These are phyloP conservation scores for Clamator glandarius DNA, from an alignment of 2,797 vertebrate genomes.

Conservation along the genomic window DNA sequence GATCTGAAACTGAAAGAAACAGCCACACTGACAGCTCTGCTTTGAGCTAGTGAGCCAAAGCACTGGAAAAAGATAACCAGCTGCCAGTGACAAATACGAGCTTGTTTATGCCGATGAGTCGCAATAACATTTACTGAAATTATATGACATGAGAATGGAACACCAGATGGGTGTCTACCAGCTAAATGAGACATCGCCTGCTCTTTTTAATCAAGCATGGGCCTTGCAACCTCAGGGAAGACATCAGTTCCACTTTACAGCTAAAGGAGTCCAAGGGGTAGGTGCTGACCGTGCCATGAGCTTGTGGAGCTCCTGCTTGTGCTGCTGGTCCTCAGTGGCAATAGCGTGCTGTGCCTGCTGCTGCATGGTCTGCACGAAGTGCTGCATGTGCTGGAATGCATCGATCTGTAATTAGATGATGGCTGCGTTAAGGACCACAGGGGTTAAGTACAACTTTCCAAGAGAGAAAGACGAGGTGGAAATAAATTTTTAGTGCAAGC, in stretches of 20 bases:
- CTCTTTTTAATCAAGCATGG: neutral
- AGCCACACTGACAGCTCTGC: neutral
- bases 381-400: conserved; percentile 98
- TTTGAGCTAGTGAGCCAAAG: neutral
- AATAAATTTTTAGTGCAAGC: neutral
- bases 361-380: conserved; percentile 96
- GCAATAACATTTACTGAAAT: neutral
- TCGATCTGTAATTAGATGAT: conserved; percentile 84
- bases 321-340: conserved; percentile 93
- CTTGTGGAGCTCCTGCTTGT: conserved; percentile 96
- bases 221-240: neutral
- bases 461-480: neutral
- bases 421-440: neutral
- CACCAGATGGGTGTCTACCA: neutral
- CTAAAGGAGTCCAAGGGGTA: neutral
- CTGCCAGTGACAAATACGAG: neutral
- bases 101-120: neutral
- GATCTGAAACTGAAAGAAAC: conserved; percentile 9
- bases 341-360: conserved; percentile 95
- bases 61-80: conserved; percentile 32
- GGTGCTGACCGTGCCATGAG: conserved; percentile 95
- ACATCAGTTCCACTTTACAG: neutral
- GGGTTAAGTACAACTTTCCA: neutral
- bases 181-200: neutral
- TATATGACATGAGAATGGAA: neutral